Evolutionary conservation across 23 tunicate species (phyloP), one percentile per base, ranked within the genome.

Genomic region (Halocynthia aurantium): DNA sequence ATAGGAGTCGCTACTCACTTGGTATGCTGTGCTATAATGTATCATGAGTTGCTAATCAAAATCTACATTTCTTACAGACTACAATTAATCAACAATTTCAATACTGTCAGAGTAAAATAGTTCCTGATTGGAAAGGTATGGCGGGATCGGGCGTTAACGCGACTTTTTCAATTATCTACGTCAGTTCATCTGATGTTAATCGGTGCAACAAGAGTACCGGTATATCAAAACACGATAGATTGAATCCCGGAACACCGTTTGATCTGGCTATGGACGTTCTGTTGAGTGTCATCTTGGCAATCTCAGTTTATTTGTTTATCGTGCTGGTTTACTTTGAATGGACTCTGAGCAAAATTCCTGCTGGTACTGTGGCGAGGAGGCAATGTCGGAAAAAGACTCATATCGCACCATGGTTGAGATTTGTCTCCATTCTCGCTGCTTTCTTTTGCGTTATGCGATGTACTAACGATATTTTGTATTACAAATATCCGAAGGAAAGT

Each of bases 161-260:
- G 4, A 31, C 44, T 31, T 31, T 4, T 31, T 31, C 44, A 31
- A 31, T 31, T 31, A 31, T 0, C 1, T 0, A 31, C 44, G 44
- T 0, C 44, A 31, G 44, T 31, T 31, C 4, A 31, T 31, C 44
- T 31, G 44, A 31, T 31, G 44, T 31, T 31, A 1, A 31, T 31
- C 44, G 44, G 4, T 31, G 44, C 44, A 31, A 31, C 44, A 31
- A 31, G 44, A 31, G 44, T 31, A n/a, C n/a, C n/a, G n/a, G n/a
- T n/a, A 31, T 31, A 31, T 31, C 44, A 31, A 31, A 31, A 31
- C 44, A 31, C 44, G 1, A 31, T 31, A 31, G 2, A 31, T 74
- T 51, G 22, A 74, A 74, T 56, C 78, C 78, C 2, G 78, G 78
- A 54, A 74, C 78, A 50, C 60, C 78, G 63, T 52, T 74, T 53